Base-by-base conservation (phyloP, 2,888 invertebrate genomes). In the Acanthococcus lagerstroemiae region DNA sequence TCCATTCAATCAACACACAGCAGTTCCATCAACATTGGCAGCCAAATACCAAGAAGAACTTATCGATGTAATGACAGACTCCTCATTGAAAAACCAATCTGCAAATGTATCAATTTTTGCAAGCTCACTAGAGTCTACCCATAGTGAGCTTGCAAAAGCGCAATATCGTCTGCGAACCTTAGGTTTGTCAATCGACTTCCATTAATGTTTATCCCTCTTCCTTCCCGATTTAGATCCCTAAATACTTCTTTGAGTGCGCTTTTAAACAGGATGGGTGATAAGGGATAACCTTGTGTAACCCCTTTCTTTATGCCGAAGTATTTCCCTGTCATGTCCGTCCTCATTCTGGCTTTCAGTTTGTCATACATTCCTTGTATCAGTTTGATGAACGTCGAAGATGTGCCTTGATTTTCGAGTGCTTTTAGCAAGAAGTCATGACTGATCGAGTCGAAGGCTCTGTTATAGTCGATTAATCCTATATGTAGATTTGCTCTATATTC, bases 181-280 rank as follows among this genome's bases (percentile, higher is more conserved):
- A 61, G 27, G 22, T 54, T 17, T 7, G 48, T 61, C 17, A 57
- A 26, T 21, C 17, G 52, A 12, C 48, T 15, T 15, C 58, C 58
- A 57, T 57, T 57, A 9, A 57, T n/a, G n/a, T n/a, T n/a, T n/a
- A n/a, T n/a, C n/a, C n/a, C n/a, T n/a, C n/a, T n/a, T n/a, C n/a
- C n/a, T n/a, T 57, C 26, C 45, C 58, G 48, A 6, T 45, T 19
- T 44, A 57, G n/a, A 15, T 57, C 6, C n/a, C 45, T 57, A 44
- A 57, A 52, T 15, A 57, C 46, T 27, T 57, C 37, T 57, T 57
- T 5, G 52, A 57, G 12, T n/a, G 26, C 58, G 9, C 26, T 26
- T 9, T 44, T 57, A 45, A 57, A 57, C 5, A 57, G 9, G 7
- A 24, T 57, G 5, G 58, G 46, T 15, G 58, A 57, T 44, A 57